Base-by-base conservation (phyloP, 1,140 invertebrate species). In the Micrasema minimum region DNA sequence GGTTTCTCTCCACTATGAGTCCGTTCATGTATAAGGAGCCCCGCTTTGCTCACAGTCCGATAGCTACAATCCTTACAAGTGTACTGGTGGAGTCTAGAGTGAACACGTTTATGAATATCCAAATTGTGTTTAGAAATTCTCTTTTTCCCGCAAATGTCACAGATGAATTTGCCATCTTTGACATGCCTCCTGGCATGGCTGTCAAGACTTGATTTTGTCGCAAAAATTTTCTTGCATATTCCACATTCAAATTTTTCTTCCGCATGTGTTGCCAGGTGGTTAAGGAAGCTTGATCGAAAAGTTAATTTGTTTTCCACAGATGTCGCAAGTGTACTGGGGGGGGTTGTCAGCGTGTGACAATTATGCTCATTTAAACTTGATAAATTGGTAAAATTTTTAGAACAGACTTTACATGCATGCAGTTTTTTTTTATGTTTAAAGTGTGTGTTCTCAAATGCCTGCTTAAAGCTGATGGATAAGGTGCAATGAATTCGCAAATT, bases 261-360 rank as follows among this genome's bases (percentile, higher is more conserved):
- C 9, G 79, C 81, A 77, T 87, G 84, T 43, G 37, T 45, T 16
- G 37, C 38, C 62, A 53, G 22, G 38, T 83, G 80, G 14, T 82
- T 76, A n/a, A 82, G 66, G 22, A 71, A 43, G 45, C 53, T 61
- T 2, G 35, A 62, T 62, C 43, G 12, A 14, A 69, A 41, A 9
- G 41, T 57, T 14, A 59, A 45, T 50, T 38, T 18, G n/a, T 20
- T 26, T 46, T 48, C 18, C 23, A 31, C 53, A 69, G 11, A 23
- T 16, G 18, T 38, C 41, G 35, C 55, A 50, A 7, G n/a, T 20
- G 11, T 41, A 50, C 38, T 69, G 51, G 16, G 38, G 51, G 16
- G 38, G 23, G 35, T 31, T 16, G 31, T 48, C 61, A 31, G 31
- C 16, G n/a, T 64, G 55, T 2, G 11, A 61, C 14, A 26, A 70